phyloP scores from a whole-genome alignment of 2,113 vertebrate genomes.

The Onychorhynchus coronatus region DNA sequence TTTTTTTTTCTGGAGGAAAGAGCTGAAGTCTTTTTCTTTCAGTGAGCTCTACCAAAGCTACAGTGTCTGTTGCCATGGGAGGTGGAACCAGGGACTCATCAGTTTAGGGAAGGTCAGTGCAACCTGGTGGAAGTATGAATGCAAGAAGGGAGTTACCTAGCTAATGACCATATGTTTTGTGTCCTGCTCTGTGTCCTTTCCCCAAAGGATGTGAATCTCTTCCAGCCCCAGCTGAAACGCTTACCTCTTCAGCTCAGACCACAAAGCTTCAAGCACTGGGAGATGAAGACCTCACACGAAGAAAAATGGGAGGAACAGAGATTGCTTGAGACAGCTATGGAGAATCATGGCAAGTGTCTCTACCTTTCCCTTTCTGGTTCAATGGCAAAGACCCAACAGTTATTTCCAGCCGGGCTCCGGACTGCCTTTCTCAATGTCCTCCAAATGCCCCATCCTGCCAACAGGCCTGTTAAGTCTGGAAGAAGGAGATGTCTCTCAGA shows the following conservation, averaged over 20 bases:
- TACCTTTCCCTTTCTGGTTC: conserved; percentile 19
- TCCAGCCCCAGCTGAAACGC: background rate
- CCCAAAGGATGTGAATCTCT: background rate
- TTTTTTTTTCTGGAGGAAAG: background rate
- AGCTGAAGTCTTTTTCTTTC: background rate
- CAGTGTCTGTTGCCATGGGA: background rate
- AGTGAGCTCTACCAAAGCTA: background rate
- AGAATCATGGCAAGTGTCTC: background rate
- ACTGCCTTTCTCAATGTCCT: conserved; percentile 25
- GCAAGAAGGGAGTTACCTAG: background rate
- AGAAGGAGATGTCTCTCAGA: conserved; percentile 23
- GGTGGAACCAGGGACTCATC: background rate
- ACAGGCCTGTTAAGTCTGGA: background rate
- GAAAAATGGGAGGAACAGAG: background rate
- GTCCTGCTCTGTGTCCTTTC: background rate
- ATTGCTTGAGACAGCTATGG: background rate
- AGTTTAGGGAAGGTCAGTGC: background rate
- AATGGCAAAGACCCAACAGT: conserved; percentile 13
- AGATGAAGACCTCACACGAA: background rate
- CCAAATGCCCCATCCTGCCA: conserved; percentile 26
- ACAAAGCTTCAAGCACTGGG: background rate
- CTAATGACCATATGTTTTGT: background rate
- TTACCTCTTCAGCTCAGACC: background rate
- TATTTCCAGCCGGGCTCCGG: background rate
- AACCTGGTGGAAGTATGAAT: background rate